Conservation (phyloP, 2,888 invertebrate genomes). For the Drosophila kambysellisi region DNA sequence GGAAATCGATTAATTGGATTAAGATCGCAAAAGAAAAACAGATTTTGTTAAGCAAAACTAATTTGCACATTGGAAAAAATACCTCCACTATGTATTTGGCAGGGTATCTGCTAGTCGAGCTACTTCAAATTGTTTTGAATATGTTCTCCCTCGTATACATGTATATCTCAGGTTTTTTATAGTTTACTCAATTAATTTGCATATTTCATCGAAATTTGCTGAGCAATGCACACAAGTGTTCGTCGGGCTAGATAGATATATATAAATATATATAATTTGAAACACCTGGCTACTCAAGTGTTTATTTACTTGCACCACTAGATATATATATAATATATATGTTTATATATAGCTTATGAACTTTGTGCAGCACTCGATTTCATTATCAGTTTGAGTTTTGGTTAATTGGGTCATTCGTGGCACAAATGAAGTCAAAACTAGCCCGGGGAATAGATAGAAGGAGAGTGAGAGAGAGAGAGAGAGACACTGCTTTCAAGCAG, state of each 20-base stretch:
- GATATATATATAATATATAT: background rate
- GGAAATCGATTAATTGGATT: background rate
- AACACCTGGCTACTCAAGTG: background rate
- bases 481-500: slow-evolving; percentile 4
- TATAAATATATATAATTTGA: background rate
- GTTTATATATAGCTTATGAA: background rate
- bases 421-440: slow-evolving; percentile 13
- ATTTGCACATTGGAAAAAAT: background rate
- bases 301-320: slow-evolving; percentile 23
- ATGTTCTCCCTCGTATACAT: background rate
- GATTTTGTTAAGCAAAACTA: background rate
- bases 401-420: slow-evolving; percentile 45
- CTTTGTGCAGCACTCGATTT: slow-evolving; percentile 20
- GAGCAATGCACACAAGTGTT: slow-evolving; percentile 6
- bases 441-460: background rate
- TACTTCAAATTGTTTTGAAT: background rate
- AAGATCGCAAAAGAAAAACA: background rate
- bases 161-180: background rate
- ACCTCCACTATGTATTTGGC: background rate
- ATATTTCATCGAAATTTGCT: slow-evolving; percentile 3
- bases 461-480: background rate
- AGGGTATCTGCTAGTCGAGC: background rate
- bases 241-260: background rate
- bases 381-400: slow-evolving; percentile 29
- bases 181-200: slow-evolving; percentile 3